Percentiles rank a stretch among this genome's conserved stretches.
phyloP scores from a whole-genome alignment of 1,140 invertebrate genomes.

The Drosophila nikananu region DNA sequence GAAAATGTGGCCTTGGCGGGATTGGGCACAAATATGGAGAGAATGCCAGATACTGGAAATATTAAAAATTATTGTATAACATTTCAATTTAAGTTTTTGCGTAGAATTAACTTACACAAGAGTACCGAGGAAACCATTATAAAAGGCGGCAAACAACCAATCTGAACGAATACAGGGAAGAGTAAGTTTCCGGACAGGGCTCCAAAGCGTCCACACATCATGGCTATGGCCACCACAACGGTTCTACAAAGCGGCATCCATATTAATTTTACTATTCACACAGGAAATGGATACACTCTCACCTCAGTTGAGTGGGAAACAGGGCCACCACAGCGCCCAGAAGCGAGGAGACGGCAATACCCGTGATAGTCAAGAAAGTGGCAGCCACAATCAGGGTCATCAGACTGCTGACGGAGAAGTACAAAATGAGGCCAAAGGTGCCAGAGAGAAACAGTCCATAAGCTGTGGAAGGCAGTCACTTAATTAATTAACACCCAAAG shows the following conservation, averaged over 20 bases:
- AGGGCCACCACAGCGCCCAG: slow-evolving; percentile 72
- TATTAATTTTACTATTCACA: not conserved
- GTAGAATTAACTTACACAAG: slow-evolving; percentile 55
- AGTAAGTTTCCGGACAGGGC: slow-evolving; percentile 79
- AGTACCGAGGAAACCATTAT: slow-evolving; percentile 74
- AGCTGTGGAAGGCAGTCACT: slow-evolving; percentile 23
- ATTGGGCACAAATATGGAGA: slow-evolving; percentile 66
- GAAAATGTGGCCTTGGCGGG: slow-evolving; percentile 62
- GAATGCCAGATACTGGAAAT: slow-evolving; percentile 56
- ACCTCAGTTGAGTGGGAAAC: slow-evolving; percentile 82
- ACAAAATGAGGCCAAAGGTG: slow-evolving; percentile 81
- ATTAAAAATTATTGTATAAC: not conserved
- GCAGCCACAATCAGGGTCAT: slow-evolving; percentile 71
- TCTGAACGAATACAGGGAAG: slow-evolving; percentile 75
- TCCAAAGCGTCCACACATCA: slow-evolving; percentile 81
- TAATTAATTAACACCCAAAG: not conserved
- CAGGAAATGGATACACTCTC: not conserved
- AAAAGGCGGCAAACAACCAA: slow-evolving; percentile 81
- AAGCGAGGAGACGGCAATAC: slow-evolving; percentile 73
- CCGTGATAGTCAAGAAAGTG: slow-evolving; percentile 67
- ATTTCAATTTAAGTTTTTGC: not conserved
- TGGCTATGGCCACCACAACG: slow-evolving; percentile 71
- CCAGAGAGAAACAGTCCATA: slow-evolving; percentile 84
- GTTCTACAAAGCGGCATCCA: slow-evolving; percentile 42
- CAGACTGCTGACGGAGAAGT: slow-evolving; percentile 85